Percentiles rank a stretch among this genome's conserved stretches.
Evolutionary conservation across 2,797 vertebrate species (phyloP).

Genomic region (Neosilurus mollespiculum): DNA sequence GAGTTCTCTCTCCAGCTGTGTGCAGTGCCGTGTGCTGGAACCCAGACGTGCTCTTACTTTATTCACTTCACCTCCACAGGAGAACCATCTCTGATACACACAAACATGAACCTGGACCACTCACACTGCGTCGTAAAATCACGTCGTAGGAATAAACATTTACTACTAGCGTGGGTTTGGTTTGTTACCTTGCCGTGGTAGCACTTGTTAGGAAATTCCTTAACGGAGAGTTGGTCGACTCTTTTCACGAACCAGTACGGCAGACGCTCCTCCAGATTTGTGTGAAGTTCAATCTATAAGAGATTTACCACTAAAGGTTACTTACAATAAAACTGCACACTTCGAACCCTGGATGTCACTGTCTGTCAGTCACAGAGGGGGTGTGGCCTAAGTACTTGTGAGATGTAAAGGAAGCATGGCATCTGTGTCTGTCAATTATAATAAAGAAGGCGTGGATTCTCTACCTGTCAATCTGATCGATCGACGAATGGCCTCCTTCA

Average conservation of each 20-base stretch:
- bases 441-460: neutral
- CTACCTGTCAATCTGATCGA: neutral
- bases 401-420: neutral
- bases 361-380: neutral
- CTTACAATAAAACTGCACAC: neutral
- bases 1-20: constrained; percentile 77
- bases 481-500: too few relatives aligned
- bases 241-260: constrained; percentile 80
- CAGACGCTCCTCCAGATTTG: constrained; percentile 82
- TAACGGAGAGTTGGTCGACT: constrained; percentile 73
- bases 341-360: neutral
- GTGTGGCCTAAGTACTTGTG: too few relatives aligned
- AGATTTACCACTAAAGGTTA: too few relatives aligned
- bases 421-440: neutral
- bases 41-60: constrained; percentile 34
- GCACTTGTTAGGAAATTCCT: constrained; percentile 77
- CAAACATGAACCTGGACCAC: neutral
- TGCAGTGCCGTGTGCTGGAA: constrained; percentile 42
- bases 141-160: too few relatives aligned
- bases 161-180: neutral
- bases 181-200: constrained; percentile 49
- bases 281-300: constrained; percentile 82
- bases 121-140: neutral
- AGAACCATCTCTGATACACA: constrained; percentile 43
- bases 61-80: constrained; percentile 22